Evolutionary conservation across 2,888 invertebrate genomes (phyloP).

Genomic region (Agonum fuliginosum): DNA sequence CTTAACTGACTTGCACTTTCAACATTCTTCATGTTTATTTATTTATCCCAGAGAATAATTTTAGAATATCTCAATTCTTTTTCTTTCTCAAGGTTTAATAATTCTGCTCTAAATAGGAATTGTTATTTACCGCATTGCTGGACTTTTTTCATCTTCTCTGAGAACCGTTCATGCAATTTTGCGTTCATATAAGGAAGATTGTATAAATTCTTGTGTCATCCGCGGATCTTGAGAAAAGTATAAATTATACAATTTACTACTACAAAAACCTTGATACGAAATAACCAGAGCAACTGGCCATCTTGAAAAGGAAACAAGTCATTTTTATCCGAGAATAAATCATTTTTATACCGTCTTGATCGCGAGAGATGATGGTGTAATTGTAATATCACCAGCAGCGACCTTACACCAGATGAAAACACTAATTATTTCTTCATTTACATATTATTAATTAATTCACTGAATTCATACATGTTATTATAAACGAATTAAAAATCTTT

Average conservation of each 20-base stretch:
- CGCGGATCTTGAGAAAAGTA: constrained; percentile 32
- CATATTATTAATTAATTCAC: constrained; percentile 31
- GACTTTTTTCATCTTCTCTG: background rate
- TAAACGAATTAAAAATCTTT: constrained; percentile 35
- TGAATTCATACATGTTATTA: constrained; percentile 36
- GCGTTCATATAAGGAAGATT: constrained; percentile 32
- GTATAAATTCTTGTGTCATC: constrained; percentile 45
- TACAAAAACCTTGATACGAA: constrained; percentile 29
- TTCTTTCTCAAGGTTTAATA: constrained; percentile 16
- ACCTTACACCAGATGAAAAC: constrained; percentile 29
- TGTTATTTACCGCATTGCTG: constrained; percentile 6
- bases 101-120: background rate
- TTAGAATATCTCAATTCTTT: too few species aligned
- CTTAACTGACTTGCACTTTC: too few species aligned
- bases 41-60: too few species aligned
- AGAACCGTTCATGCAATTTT: constrained; percentile 19
- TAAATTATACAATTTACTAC: constrained; percentile 19
- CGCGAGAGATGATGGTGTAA: too few species aligned
- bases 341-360: constrained; percentile 13
- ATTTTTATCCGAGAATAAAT: constrained; percentile 15
- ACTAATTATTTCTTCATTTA: constrained; percentile 28
- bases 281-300: constrained; percentile 11
- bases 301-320: constrained; percentile 23
- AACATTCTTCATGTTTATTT: too few species aligned
- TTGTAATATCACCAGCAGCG: constrained; percentile 4